Percentiles rank a stretch among this genome's conserved stretches.
These are phyloP conservation scores for Hydractinia symbiolongicarpus DNA, from an alignment of 30 jellyfish, hydroid and myxozoan species.

Conservation along the genomic window DNA sequence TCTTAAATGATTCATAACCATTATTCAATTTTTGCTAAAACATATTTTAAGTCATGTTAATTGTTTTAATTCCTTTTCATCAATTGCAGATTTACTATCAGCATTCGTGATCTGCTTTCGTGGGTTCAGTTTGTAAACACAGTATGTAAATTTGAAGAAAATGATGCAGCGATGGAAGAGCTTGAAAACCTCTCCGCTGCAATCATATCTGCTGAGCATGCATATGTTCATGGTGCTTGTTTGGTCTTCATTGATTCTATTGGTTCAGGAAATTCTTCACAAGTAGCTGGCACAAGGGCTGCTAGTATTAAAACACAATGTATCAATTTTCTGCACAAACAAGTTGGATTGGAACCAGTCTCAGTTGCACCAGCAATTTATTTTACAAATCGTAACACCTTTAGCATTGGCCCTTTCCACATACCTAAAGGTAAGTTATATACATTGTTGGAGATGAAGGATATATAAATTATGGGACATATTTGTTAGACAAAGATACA, in stretches of 20 bases:
- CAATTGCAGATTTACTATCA: constrained; percentile 38
- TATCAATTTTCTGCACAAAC: neutral
- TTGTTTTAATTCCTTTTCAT: constrained; percentile 1
- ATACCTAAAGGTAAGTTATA: constrained; percentile 43
- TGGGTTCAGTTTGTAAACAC: constrained; percentile 77
- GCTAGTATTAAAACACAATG: neutral
- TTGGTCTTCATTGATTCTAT: constrained; percentile 81
- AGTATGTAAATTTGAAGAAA: constrained; percentile 12
- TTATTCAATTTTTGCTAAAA: neutral
- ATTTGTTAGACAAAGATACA: neutral
- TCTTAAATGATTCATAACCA: neutral
- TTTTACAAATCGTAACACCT: neutral
- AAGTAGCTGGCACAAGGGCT: neutral
- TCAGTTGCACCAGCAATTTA: neutral
- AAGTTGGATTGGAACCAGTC: constrained; percentile 22
- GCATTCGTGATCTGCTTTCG: constrained; percentile 73
- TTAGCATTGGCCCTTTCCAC: constrained; percentile 62
- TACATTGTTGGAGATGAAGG: neutral
- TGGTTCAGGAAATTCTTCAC: constrained; percentile 57
- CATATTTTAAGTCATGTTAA: neutral
- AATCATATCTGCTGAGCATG: constrained; percentile 38
- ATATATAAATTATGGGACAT: neutral
- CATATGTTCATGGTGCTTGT: constrained; percentile 80
- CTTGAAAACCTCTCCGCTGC: neutral
- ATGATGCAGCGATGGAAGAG: neutral